Percentiles rank a stretch among this genome's conserved stretches.
Conservation (phyloP, 2,888 invertebrate genomes). For the Embidobia sp. region DNA sequence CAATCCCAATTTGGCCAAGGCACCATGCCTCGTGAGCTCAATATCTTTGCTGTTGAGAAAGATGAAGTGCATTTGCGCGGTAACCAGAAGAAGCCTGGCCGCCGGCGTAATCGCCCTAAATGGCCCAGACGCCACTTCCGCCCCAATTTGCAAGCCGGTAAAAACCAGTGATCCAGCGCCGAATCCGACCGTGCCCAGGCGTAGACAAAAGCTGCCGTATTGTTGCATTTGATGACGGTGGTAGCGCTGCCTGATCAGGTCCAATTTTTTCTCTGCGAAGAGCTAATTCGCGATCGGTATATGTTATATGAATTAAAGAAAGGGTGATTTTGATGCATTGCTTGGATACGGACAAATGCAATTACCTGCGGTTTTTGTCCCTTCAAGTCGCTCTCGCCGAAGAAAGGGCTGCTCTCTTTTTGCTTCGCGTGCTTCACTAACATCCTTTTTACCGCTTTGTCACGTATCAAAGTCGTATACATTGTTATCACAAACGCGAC, state of each 20-base stretch:
- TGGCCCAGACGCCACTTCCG: conserved; percentile 78
- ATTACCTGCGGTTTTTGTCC: conserved; percentile 49
- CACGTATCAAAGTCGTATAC: conserved; percentile 86
- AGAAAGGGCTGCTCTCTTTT: conserved; percentile 63
- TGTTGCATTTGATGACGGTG: conserved; percentile 80
- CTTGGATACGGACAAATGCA: neutral
- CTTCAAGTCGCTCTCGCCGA: conserved; percentile 21
- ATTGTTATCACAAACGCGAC: conserved; percentile 89
- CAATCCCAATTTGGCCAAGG: conserved; percentile 92
- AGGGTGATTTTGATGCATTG: conserved; percentile 17
- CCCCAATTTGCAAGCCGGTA: conserved; percentile 87
- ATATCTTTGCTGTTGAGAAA: conserved; percentile 93
- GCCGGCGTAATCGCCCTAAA: conserved; percentile 90
- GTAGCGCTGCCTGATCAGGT: conserved; percentile 49
- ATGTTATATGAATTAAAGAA: too few species aligned
- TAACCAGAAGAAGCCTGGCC: conserved; percentile 90
- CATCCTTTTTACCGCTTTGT: conserved; percentile 84
- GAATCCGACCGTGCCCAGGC: conserved; percentile 90
- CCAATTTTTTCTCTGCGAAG: conserved; percentile 39
- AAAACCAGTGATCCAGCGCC: conserved; percentile 85
- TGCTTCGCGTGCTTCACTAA: conserved; percentile 72
- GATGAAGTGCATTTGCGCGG: conserved; percentile 96
- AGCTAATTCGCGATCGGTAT: conserved; percentile 41
- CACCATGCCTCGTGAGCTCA: conserved; percentile 86
- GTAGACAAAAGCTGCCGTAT: conserved; percentile 93